Percentiles rank a stretch among this genome's conserved stretches.
Evolutionary conservation across 2,113 vertebrate species (phyloP).

Genomic region (Bagarius yarrelli): DNA sequence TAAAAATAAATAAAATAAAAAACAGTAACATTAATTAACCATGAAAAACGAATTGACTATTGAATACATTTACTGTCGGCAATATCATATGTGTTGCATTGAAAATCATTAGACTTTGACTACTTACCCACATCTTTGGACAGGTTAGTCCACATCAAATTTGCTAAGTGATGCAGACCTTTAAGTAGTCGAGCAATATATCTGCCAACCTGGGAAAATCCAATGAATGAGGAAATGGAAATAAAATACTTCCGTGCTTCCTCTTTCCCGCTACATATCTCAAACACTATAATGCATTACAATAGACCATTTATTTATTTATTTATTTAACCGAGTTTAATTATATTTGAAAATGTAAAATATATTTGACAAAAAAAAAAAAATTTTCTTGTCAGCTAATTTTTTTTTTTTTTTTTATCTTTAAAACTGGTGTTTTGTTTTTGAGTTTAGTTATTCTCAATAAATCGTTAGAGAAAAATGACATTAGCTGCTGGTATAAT

Average conservation of each 20-base stretch:
- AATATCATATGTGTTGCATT: neutral
- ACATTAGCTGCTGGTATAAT: neutral
- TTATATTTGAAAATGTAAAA: too few species aligned
- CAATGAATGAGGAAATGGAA: constrained; percentile 63
- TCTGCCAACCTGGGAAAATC: constrained; percentile 58
- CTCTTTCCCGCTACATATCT: constrained; percentile 43
- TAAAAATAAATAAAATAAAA: neutral
- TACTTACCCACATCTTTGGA: constrained; percentile 42
- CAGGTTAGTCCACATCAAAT: neutral
- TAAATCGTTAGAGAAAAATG: too few species aligned
- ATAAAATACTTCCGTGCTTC: constrained; percentile 52
- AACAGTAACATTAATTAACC: too few species aligned
- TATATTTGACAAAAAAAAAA: too few species aligned
- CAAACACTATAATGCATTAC: neutral
- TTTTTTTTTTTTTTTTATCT: too few species aligned
- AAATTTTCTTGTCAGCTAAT: too few species aligned
- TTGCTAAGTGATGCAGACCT: constrained; percentile 4
- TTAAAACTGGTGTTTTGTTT: too few species aligned
- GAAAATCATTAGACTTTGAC: neutral
- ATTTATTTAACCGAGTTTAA: too few species aligned
- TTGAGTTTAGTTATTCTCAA: neutral
- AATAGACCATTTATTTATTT: too few species aligned
- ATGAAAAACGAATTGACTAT: neutral
- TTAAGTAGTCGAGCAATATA: constrained; percentile 32
- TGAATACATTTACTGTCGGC: neutral